phyloP scores from a whole-genome alignment of 2,888 invertebrate genomes.

The Pachycephus smyrnensis region DNA sequence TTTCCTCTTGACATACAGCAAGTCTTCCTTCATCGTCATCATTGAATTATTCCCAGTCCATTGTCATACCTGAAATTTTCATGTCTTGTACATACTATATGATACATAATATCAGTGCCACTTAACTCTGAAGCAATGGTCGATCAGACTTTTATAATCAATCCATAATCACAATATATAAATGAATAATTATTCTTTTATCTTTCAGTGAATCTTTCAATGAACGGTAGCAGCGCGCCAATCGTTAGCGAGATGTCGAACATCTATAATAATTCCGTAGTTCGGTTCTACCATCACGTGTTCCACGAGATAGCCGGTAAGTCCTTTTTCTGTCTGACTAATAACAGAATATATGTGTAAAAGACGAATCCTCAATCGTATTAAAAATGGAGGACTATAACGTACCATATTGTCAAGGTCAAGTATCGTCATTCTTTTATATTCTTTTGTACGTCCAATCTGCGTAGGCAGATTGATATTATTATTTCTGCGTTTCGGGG shows the following conservation, averaged over 20 bases:
- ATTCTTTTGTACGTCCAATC: background rate
- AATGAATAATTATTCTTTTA: background rate
- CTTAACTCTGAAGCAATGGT: background rate
- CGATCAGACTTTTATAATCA: background rate
- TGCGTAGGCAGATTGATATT: background rate
- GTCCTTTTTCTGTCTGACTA: conserved; percentile 28
- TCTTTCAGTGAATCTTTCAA: conserved; percentile 47
- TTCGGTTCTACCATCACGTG: conserved; percentile 73
- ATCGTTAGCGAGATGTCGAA: conserved; percentile 56
- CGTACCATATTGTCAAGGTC: background rate
- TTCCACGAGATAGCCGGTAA: conserved; percentile 78
- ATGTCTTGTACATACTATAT: too few relatives aligned
- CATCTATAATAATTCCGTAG: conserved; percentile 73
- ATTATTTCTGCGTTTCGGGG: too few relatives aligned
- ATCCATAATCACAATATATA: too few relatives aligned
- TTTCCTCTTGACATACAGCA: background rate
- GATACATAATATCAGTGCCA: background rate
- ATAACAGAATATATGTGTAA: background rate
- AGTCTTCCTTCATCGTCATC: background rate
- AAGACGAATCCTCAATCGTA: background rate
- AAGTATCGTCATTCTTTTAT: background rate
- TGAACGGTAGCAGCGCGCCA: conserved; percentile 53
- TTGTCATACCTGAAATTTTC: too few relatives aligned
- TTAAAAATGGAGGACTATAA: too few relatives aligned
- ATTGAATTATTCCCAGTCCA: too few relatives aligned